phyloP scores from a whole-genome alignment of 2,113 vertebrate genomes.

The Brienomyrus brachyistius region DNA sequence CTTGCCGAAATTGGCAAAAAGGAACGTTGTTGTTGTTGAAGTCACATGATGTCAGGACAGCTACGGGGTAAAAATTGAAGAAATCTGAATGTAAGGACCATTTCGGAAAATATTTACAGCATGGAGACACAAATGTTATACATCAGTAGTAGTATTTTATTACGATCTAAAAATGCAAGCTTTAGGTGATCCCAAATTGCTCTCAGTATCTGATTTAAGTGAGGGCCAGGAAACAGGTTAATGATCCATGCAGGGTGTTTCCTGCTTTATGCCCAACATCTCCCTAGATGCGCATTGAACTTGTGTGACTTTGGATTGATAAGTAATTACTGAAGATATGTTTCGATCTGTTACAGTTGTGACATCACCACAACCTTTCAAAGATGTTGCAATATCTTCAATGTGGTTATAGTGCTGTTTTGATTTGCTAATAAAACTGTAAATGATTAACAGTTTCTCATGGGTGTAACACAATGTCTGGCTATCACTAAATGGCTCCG shows the following conservation, averaged over 20 bases:
- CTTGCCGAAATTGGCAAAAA: conserved; percentile 63
- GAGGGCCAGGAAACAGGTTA: neutral
- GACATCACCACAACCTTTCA: neutral
- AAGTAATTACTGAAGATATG: neutral
- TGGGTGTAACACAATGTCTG: neutral
- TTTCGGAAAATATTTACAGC: neutral
- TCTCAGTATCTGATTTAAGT: neutral
- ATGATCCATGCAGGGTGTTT: neutral
- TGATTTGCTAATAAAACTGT: neutral
- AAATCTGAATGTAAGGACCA: neutral
- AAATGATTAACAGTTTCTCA: neutral
- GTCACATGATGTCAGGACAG: conserved; percentile 54
- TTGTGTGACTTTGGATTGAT: neutral
- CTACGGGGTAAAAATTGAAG: conserved; percentile 12
- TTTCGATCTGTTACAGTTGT: neutral
- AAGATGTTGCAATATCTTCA: neutral
- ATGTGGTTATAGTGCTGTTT: neutral
- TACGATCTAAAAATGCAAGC: neutral
- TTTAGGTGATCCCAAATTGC: neutral
- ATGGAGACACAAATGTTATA: neutral
- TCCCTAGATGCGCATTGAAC: neutral
- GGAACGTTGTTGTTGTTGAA: conserved; percentile 56
- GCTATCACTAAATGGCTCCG: conserved; percentile 14
- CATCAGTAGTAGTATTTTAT: neutral
- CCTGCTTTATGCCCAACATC: neutral